Percentiles rank a stretch among this genome's conserved stretches.
Conservation (phyloP, 2,888 invertebrate genomes). For the Tiliacea aurago region DNA sequence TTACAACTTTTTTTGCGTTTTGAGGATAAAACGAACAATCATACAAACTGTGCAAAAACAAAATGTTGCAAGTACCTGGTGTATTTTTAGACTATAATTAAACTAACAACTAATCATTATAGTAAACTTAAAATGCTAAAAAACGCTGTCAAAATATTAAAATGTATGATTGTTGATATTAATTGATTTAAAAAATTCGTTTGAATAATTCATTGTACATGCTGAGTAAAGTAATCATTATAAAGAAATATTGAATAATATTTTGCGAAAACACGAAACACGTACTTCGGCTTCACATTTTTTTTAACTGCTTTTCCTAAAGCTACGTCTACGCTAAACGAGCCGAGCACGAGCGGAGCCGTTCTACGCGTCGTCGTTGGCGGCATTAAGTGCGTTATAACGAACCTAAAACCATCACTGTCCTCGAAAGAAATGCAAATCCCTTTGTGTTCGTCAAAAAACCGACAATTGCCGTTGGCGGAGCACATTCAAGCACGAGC, state of each 20-base stretch:
- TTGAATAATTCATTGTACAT: constrained; percentile 78
- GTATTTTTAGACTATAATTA: constrained; percentile 66
- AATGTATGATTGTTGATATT: constrained; percentile 67
- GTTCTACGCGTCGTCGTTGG: too few relatives aligned
- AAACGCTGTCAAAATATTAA: constrained; percentile 72
- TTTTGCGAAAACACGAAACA: constrained; percentile 30
- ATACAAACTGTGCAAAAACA: constrained; percentile 26
- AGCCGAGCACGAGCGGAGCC: too few relatives aligned
- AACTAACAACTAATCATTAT: constrained; percentile 70
- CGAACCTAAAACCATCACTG: too few relatives aligned
- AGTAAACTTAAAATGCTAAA: constrained; percentile 74
- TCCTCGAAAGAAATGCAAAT: too few relatives aligned
- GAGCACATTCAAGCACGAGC: too few relatives aligned
- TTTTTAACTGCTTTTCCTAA: too few relatives aligned
- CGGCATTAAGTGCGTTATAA: too few relatives aligned
- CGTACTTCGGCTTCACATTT: constrained; percentile 4
- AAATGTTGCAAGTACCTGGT: constrained; percentile 55
- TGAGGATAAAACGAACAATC: neutral
- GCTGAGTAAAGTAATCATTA: constrained; percentile 61
- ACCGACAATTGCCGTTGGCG: too few relatives aligned
- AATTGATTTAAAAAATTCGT: constrained; percentile 75
- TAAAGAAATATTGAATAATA: constrained; percentile 45
- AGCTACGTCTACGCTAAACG: too few relatives aligned
- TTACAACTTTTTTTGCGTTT: constrained; percentile 10
- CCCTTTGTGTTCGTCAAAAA: too few relatives aligned